Evolutionary conservation across 2,113 vertebrate species (phyloP).

Genomic region (Formicarius rufipectus): DNA sequence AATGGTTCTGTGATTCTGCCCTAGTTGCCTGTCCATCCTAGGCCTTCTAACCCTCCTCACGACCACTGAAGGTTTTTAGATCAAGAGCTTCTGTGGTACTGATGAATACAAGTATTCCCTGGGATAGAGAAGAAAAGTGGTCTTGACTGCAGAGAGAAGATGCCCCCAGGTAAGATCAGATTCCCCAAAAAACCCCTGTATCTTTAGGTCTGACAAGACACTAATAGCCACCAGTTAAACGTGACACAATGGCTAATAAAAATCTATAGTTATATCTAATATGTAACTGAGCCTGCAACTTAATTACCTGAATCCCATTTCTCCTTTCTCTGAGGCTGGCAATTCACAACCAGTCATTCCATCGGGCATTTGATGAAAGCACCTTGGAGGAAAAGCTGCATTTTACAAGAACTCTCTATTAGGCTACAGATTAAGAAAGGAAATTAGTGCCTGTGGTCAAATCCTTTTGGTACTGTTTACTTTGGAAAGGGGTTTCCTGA

Average conservation of each 20-base stretch:
- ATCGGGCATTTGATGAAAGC: neutral
- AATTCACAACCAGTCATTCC: neutral
- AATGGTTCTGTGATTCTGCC: no score
- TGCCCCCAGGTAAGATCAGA: neutral
- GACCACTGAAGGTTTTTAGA: neutral
- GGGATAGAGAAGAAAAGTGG: neutral
- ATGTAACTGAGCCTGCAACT: neutral
- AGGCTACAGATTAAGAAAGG: neutral
- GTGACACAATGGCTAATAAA: neutral
- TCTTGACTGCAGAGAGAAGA: neutral
- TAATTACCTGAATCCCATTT: slow-evolving; percentile 11
- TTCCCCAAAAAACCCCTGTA: neutral
- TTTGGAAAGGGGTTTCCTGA: neutral
- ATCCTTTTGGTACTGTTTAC: neutral
- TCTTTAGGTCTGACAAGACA: neutral
- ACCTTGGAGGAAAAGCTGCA: neutral
- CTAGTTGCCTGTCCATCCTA: fast-evolving
- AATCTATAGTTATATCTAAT: neutral
- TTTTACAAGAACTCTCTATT: neutral
- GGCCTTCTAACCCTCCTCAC: neutral
- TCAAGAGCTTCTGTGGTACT: neutral
- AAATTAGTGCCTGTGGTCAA: neutral
- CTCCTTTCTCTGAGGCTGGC: neutral
- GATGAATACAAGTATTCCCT: neutral
- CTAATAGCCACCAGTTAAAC: neutral